A percentile compares a stretch with the other conserved stretches of the same genome.
Evolutionary conservation across 2,113 vertebrate species (phyloP).

Genomic region (Nematolebias whitei): DNA sequence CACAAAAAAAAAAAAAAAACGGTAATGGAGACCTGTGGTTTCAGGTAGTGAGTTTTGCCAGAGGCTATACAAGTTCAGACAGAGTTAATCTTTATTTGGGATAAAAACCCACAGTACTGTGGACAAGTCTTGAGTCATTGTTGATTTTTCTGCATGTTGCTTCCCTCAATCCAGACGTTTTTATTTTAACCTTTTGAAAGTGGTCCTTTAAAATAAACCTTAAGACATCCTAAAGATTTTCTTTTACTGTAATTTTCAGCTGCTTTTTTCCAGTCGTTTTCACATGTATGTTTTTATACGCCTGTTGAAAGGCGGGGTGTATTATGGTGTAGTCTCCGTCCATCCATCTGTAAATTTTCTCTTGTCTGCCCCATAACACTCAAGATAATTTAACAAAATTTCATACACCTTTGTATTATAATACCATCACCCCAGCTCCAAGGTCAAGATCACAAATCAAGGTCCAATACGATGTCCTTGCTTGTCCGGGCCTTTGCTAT

Average conservation of each 20-base stretch:
- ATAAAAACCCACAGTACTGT: background rate
- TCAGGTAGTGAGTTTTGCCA: background rate
- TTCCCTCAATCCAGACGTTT: background rate
- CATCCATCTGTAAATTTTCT: no score
- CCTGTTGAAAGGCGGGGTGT: background rate
- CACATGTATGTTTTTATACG: background rate
- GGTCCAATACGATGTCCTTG: no score
- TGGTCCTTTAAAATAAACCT: no score
- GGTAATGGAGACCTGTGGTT: background rate
- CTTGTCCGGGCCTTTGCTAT: no score
- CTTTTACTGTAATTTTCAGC: background rate
- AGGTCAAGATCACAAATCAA: no score
- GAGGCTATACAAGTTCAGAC: constrained; percentile 15
- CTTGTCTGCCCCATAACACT: no score
- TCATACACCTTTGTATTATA: no score
- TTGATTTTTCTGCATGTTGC: background rate
- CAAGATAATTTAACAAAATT: no score
- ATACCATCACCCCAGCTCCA: no score
- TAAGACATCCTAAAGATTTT: no score
- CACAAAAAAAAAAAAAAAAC: background rate
- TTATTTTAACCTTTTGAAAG: background rate
- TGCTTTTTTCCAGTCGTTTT: background rate
- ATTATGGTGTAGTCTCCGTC: no score
- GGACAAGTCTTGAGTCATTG: background rate
- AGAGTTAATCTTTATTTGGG: background rate